A percentile compares a stretch with the other conserved stretches of the same genome.
These are phyloP conservation scores for Natator depressus DNA, from an alignment of 2,113 vertebrate species.

Conservation along the genomic window DNA sequence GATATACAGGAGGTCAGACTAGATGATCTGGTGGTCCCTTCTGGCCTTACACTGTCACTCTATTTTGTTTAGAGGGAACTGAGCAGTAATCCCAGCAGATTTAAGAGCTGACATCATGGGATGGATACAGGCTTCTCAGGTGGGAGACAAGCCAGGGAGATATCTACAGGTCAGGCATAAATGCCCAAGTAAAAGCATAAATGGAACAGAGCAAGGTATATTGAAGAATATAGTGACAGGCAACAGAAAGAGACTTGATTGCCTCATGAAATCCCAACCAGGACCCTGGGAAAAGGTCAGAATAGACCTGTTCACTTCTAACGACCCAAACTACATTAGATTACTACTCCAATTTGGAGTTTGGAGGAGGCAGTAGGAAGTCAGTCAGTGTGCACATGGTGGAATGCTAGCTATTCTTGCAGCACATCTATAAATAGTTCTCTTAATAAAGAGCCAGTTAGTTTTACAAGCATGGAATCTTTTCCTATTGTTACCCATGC, in stretches of 20 bases:
- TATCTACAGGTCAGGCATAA: neutral
- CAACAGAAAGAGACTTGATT: neutral
- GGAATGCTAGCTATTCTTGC: neutral
- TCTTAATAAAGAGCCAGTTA: neutral
- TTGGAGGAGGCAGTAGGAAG: neutral
- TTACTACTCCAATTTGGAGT: neutral
- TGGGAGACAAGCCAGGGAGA: neutral
- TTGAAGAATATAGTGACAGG: neutral
- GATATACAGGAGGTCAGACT: neutral
- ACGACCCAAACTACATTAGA: neutral
- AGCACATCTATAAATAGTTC: neutral
- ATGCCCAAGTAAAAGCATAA: neutral
- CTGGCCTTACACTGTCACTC: neutral
- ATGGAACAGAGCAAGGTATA: neutral
- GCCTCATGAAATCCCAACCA: neutral
- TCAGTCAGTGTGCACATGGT: neutral
- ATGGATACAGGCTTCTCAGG: neutral
- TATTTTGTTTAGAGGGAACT: neutral
- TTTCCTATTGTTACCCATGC: neutral
- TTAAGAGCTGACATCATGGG: neutral
- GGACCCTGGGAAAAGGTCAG: neutral
- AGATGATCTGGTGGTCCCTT: neutral
- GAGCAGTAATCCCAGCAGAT: neutral
- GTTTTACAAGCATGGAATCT: neutral
- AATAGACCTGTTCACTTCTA: neutral